Base-by-base conservation (phyloP, 1,140 invertebrate species). In the Lasioglossum baleicum region DNA sequence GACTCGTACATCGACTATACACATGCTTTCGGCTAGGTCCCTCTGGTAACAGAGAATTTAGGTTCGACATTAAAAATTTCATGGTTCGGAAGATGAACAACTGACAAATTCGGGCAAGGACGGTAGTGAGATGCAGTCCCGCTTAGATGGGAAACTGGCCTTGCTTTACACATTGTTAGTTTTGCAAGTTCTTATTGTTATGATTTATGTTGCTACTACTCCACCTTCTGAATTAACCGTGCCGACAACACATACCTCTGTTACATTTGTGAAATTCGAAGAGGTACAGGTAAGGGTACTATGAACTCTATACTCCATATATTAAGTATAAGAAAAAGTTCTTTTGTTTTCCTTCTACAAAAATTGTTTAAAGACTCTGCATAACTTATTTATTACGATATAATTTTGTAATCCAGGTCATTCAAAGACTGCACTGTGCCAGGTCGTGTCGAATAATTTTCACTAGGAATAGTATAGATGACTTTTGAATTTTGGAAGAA, bases 111-210 rank as follows among this genome's bases (percentile, higher is more conserved):
- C 40, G 75, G 65, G 75, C 61, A 26, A 69, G 88, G 82, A 88
- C 81, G 78, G 80, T 76, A 71, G 83, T 91, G 90, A 87, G 75
- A 93, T 92, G 92, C 91, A 92, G 90, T 81, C 88, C 82, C 91
- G 91, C 63, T 74, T 92, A 76, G 92, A 93, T 89, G 91, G 90
- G 80, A 93, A 92, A 85, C 88, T 92, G 63, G 87, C 85, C 80
- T 88, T 92, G 77, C 89, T 93, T 53, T 93, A 92, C 85, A 92
- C 92, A 56, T 78, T 93, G 72, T 88, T 93, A 56, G 88, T 92
- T 71, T 88, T 92, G 40, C 92, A 93, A 89, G 89, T 93, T 79
- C 84, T 93, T 22, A 90, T 93, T 67, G 91, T 93, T 69, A 91
- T 93, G 88, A 89, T 93, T 60, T 93, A 93, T 79, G 92, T 93